These are phyloP conservation scores for Callimorpha dominula DNA, from an alignment of 2,888 invertebrate genomes.

Conservation along the genomic window DNA sequence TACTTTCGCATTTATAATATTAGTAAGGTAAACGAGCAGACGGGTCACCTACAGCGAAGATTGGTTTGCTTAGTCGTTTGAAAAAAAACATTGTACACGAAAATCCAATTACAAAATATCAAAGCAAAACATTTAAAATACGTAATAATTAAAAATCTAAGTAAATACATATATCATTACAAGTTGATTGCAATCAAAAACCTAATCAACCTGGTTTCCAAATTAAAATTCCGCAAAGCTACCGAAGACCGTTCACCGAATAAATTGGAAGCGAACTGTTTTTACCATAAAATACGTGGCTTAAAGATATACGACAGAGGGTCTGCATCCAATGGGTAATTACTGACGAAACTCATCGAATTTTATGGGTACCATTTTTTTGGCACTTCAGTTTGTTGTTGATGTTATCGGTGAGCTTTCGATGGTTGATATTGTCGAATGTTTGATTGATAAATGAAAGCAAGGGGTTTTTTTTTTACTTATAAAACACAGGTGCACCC, in stretches of 20 bases:
- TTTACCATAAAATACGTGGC: slow-evolving; percentile 43
- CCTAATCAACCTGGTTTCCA: slow-evolving; percentile 8
- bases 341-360: slow-evolving; percentile 49
- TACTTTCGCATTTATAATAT: too few relatives aligned
- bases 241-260: slow-evolving; percentile 29
- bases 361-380: slow-evolving; percentile 48
- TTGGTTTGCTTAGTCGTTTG: not conserved
- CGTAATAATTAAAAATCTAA: not conserved
- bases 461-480: not conserved
- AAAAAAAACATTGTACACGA: not conserved
- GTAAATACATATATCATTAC: not conserved
- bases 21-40: too few relatives aligned
- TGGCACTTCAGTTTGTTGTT: slow-evolving; percentile 40
- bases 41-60: too few relatives aligned
- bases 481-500: not conserved
- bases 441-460: not conserved
- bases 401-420: slow-evolving; percentile 36
- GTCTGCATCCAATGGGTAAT: slow-evolving; percentile 57
- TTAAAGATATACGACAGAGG: slow-evolving; percentile 44
- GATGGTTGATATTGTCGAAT: slow-evolving; percentile 23
- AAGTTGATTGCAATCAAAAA: slow-evolving; percentile 14
- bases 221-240: slow-evolving; percentile 15
- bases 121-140: not conserved
- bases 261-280: slow-evolving; percentile 50
- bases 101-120: too few relatives aligned